phyloP scores from a whole-genome alignment of 2,888 invertebrate species.

The Uloborus plumipes region DNA sequence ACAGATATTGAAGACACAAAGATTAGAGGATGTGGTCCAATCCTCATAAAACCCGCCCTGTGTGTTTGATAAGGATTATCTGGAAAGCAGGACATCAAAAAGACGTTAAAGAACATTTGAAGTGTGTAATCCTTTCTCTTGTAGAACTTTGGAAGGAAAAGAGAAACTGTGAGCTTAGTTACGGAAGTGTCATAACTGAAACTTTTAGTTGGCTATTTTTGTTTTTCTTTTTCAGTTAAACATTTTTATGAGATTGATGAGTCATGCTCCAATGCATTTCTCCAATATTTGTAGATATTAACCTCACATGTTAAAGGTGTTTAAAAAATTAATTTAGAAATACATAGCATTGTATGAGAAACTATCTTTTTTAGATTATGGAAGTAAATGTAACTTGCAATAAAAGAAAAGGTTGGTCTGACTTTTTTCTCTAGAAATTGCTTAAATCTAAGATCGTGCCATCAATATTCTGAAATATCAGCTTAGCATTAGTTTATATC shows the following conservation, averaged over 20 bases:
- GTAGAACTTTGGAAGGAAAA: slow-evolving; percentile 31
- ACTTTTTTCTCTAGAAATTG: too few species aligned
- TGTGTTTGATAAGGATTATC: slow-evolving; percentile 43
- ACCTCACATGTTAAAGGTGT: too few species aligned
- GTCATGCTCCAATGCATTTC: too few species aligned
- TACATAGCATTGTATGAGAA: too few species aligned
- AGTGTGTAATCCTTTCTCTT: slow-evolving; percentile 21
- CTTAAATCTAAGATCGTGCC: too few species aligned
- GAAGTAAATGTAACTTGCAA: too few species aligned
- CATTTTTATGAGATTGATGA: neutral
- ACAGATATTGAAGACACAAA: slow-evolving; percentile 13
- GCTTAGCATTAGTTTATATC: too few species aligned
- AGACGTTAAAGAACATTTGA: slow-evolving; percentile 42
- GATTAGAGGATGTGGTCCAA: slow-evolving; percentile 22
- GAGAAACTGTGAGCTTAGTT: slow-evolving; percentile 6
- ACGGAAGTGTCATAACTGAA: slow-evolving; percentile 4
- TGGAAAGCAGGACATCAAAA: slow-evolving; percentile 30
- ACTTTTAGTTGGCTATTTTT: slow-evolving; percentile 1
- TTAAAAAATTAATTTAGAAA: too few species aligned
- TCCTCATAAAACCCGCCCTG: slow-evolving; percentile 27
- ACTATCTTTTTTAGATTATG: too few species aligned
- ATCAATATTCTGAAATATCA: too few species aligned
- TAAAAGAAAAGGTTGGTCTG: too few species aligned
- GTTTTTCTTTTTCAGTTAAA: neutral
- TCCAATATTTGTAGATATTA: too few species aligned